These are phyloP conservation scores for Palythoa grandis DNA, from an alignment of 92 coral and sea anemone genomes.

Conservation along the genomic window DNA sequence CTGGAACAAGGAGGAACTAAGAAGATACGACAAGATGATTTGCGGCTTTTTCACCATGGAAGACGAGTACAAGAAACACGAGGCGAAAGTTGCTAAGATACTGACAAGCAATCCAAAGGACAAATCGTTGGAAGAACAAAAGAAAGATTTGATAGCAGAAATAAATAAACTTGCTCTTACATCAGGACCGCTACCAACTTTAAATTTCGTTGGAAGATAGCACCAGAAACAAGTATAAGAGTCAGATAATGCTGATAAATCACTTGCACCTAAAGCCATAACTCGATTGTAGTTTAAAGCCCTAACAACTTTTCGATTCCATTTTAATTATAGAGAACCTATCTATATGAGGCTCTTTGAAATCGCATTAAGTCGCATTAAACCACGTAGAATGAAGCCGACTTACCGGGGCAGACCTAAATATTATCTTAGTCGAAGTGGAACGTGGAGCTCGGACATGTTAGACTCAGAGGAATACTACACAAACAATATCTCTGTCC, in stretches of 20 bases:
- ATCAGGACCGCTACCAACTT: conserved; percentile 88
- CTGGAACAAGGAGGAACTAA: conserved; percentile 63
- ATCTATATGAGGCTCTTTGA: too few species aligned
- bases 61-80: conserved; percentile 84
- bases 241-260: neutral
- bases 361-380: too few species aligned
- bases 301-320: neutral
- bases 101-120: conserved; percentile 68
- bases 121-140: conserved; percentile 81
- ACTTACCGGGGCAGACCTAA: too few species aligned
- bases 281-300: neutral
- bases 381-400: too few species aligned
- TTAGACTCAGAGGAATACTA: too few species aligned
- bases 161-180: conserved; percentile 84
- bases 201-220: conserved; percentile 62
- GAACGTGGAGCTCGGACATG: too few species aligned
- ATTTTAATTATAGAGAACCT: too few species aligned
- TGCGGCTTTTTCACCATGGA: conserved; percentile 86
- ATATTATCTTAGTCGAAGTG: too few species aligned
- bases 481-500: too few species aligned
- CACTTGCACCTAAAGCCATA: neutral
- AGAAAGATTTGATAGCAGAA: conserved; percentile 79
- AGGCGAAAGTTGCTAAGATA: conserved; percentile 75
- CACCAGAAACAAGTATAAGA: neutral
- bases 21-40: conserved; percentile 76